A percentile compares a stretch with the other conserved stretches of the same genome.
Evolutionary conservation across 2,797 vertebrate species (phyloP).

Genomic region (Psittacula echo): DNA sequence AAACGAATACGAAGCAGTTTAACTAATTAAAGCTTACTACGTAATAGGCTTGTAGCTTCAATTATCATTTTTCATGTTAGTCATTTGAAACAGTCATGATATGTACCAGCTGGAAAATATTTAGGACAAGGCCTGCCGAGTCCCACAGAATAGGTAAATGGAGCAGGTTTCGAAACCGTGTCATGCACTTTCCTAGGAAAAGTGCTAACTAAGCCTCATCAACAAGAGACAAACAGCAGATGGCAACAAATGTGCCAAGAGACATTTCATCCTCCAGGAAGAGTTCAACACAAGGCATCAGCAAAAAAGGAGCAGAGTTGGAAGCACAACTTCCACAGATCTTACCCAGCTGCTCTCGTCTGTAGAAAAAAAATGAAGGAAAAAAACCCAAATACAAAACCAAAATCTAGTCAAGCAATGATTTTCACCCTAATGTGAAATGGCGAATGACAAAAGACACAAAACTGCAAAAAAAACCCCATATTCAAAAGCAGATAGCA

Average conservation of each 20-base stretch:
- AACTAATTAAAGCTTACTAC: constrained; percentile 61
- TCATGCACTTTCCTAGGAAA: constrained; percentile 45
- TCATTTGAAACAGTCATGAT: constrained; percentile 29
- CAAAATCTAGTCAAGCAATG: background rate
- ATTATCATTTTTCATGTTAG: constrained; percentile 52
- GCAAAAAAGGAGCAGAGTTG: constrained; percentile 54
- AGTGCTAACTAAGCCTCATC: constrained; percentile 63
- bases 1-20: constrained; percentile 46
- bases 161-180: constrained; percentile 11
- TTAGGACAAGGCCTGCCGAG: background rate
- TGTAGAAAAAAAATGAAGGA: background rate
- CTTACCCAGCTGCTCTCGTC: constrained; percentile 19
- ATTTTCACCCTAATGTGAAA: background rate
- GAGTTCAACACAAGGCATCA: constrained; percentile 48
- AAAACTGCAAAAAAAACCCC: background rate
- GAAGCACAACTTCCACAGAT: background rate
- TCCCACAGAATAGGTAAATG: constrained; percentile 53
- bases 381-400: background rate
- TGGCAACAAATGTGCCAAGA: constrained; percentile 63
- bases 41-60: constrained; percentile 25
- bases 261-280: constrained; percentile 54
- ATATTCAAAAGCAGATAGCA: constrained; percentile 6
- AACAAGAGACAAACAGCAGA: constrained; percentile 64
- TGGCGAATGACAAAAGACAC: background rate
- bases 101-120: constrained; percentile 34